Evolutionary conservation across 2,888 invertebrate species (phyloP).

Genomic region (Eupithecia insigniata): DNA sequence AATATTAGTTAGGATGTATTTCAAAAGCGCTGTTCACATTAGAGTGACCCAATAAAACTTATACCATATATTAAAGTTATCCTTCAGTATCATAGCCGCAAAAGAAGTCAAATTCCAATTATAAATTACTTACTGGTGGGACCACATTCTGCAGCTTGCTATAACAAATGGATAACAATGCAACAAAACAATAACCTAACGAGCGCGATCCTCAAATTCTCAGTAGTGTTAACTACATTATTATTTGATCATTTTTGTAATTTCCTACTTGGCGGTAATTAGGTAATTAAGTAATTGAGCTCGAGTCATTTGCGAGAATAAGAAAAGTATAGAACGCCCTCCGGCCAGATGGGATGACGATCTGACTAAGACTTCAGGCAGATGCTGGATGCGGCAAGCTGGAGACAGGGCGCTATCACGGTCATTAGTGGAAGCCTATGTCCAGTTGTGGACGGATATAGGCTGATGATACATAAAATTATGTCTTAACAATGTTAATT

Average conservation of each 20-base stretch:
- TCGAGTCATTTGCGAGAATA: background rate
- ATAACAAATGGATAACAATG: slow-evolving; percentile 45
- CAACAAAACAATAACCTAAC: slow-evolving; percentile 47
- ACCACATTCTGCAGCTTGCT: slow-evolving; percentile 38
- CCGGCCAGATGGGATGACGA: no score
- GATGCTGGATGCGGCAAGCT: no score
- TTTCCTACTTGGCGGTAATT: background rate
- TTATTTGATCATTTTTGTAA: slow-evolving; percentile 1
- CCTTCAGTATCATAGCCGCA: slow-evolving; percentile 16
- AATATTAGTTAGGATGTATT: no score
- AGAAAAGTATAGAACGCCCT: slow-evolving; percentile 7
- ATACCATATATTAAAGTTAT: no score
- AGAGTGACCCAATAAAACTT: no score
- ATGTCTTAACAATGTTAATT: no score
- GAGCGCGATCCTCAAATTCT: slow-evolving; percentile 56
- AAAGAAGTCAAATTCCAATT: slow-evolving; percentile 6
- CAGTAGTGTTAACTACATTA: background rate
- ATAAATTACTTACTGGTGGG: slow-evolving; percentile 17
- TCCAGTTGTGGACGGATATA: no score
- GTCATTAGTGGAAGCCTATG: no score
- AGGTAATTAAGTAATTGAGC: slow-evolving; percentile 7
- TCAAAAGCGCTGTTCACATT: no score
- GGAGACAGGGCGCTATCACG: no score
- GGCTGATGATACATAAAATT: no score
- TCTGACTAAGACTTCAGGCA: no score